Conservation (phyloP, 2,113 vertebrate genomes). For the Todiramphus chloris region DNA sequence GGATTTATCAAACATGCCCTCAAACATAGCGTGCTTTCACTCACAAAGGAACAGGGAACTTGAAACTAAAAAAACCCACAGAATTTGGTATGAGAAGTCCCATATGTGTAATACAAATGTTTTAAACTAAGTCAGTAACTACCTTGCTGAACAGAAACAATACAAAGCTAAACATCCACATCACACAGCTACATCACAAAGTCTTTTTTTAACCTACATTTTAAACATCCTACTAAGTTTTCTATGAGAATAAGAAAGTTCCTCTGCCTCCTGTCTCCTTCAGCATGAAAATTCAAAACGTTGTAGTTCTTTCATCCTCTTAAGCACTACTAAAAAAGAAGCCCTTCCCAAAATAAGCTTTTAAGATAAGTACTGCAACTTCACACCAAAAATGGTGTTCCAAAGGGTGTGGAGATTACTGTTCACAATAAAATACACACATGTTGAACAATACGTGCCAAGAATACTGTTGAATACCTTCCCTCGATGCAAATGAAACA, state of each 20-base stretch:
- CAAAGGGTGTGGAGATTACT: background rate
- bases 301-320: background rate
- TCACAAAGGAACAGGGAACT: slow-evolving; percentile 23
- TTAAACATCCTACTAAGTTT: background rate
- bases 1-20: slow-evolving; percentile 42
- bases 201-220: background rate
- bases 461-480: background rate
- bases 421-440: background rate
- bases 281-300: background rate
- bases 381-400: background rate
- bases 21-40: slow-evolving; percentile 43
- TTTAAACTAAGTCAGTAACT: background rate
- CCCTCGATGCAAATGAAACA: background rate
- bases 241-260: background rate
- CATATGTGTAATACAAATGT: background rate
- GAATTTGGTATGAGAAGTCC: background rate
- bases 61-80: background rate
- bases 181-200: background rate
- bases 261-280: background rate
- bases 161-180: background rate
- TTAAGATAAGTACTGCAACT: background rate
- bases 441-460: too few relatives aligned
- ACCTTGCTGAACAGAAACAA: background rate
- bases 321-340: background rate
- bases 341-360: background rate